A percentile compares a stretch with the other conserved stretches of the same genome.
phyloP scores from a whole-genome alignment of 2,797 vertebrate genomes.

The Pangasius djambal region DNA sequence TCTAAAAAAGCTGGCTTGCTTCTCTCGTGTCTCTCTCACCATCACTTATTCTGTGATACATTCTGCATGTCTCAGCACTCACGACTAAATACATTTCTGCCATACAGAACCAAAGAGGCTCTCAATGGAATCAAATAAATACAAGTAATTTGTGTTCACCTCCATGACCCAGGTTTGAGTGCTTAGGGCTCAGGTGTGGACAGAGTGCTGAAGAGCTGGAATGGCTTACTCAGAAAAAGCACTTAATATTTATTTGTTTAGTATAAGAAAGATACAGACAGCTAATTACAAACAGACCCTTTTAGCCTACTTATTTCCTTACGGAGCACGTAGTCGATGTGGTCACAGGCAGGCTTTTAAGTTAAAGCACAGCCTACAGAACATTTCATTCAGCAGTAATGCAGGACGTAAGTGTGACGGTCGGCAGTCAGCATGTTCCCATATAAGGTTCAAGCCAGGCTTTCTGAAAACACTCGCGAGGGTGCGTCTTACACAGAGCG shows the following conservation, averaged over 20 bases:
- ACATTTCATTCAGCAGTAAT: conserved; percentile 36
- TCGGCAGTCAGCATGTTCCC: conserved; percentile 78
- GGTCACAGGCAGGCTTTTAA: conserved; percentile 14
- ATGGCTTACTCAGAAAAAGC: conserved; percentile 32
- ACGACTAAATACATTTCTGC: conserved; percentile 84
- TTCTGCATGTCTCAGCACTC: conserved; percentile 30
- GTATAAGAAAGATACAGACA: conserved; percentile 2
- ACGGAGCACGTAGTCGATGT: background rate
- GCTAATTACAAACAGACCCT: conserved; percentile 29
- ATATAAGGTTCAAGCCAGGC: conserved; percentile 81
- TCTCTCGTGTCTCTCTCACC: background rate
- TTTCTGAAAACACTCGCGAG: conserved; percentile 51
- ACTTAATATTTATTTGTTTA: conserved; percentile 37
- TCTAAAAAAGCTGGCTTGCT: background rate
- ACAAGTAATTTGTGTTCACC: conserved; percentile 46
- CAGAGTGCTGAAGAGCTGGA: conserved; percentile 13
- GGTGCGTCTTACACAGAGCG: conserved; percentile 24
- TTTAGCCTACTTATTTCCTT: conserved; percentile 15
- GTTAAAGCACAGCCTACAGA: conserved; percentile 18
- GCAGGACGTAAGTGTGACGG: conserved; percentile 6
- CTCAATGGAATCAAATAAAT: conserved; percentile 75
- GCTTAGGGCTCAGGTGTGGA: conserved; percentile 53
- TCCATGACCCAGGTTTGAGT: conserved; percentile 29
- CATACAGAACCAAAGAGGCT: conserved; percentile 78
- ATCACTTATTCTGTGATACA: conserved; percentile 11